phyloP scores from a whole-genome alignment of 92 coral and sea anemone genomes.

The Bergia sp. region DNA sequence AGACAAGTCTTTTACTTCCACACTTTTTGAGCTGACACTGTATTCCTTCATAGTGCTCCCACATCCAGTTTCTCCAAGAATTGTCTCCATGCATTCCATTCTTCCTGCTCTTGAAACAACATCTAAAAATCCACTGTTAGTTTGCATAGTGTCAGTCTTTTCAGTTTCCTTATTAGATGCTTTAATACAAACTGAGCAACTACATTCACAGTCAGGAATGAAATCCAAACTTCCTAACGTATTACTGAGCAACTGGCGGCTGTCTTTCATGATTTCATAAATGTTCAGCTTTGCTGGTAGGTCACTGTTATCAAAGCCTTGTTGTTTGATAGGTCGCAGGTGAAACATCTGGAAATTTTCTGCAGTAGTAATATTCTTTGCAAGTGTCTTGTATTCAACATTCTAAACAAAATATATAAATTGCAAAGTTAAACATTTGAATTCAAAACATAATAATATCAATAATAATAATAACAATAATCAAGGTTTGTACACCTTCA shows the following conservation, averaged over 20 bases:
- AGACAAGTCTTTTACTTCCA: background rate
- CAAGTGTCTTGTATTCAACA: constrained; percentile 36
- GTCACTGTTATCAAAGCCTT: constrained; percentile 81
- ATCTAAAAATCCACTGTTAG: background rate
- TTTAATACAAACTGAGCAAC: background rate
- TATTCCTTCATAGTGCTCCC: background rate
- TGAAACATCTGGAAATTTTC: constrained; percentile 78
- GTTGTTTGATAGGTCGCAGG: constrained; percentile 74
- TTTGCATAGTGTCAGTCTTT: background rate
- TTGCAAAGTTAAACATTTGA: background rate
- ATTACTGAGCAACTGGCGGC: constrained; percentile 31
- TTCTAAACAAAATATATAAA: constrained; percentile 42
- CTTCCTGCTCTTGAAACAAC: background rate
- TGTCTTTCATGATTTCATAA: constrained; percentile 44
- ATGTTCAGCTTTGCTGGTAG: constrained; percentile 55
- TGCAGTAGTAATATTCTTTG: constrained; percentile 68
- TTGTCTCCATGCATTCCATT: background rate
- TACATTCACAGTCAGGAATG: background rate
- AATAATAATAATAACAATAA: too few species aligned
- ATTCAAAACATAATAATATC: background rate
- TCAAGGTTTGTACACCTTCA: too few species aligned
- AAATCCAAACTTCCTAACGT: background rate
- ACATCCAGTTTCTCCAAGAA: constrained; percentile 1
- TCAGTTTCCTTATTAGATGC: background rate
- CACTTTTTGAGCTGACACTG: background rate